Evolutionary conservation across 2,888 invertebrate species (phyloP), one percentile per base, ranked within the genome.

Genomic region (Amphipoea oculea): DNA sequence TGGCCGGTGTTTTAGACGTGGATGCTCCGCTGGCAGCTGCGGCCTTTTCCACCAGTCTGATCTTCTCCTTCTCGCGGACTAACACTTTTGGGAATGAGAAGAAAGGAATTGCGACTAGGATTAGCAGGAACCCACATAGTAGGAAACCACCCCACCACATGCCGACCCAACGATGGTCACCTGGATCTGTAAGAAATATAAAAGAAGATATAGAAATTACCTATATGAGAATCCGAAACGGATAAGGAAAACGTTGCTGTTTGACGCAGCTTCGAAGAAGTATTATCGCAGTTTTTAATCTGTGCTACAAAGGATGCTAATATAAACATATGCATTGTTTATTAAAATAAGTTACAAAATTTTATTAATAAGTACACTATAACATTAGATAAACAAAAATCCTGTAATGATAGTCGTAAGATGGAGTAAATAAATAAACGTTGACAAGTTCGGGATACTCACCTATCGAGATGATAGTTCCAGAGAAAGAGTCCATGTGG

Each of bases 61-160:
- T 98, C 93, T 98, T 98, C 91, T 98, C 98, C 91, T 98, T 98
- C 92, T 98, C 98, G 66, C 98, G 97, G 23, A 98, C 98, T 23
- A 98, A 95, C 4, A 97, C 97, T 96, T 99, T 99, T 40, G 99
- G 99, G 96, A 99, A 99, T 90, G 99, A 98, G 96, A 99, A 99
- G 97, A 99, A 99, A 7, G 99, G 99, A 88, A 99, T 97, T 7
- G 99, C 98, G 45, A 99, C 98, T 79, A 99, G 95, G 82, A 99
- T 98, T 6, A 99, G 97, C 2, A 99, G 97, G 62, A 98, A 96
- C 9, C 99, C 99, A 91, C 99, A 99, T n/a, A 99, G 97, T 73
- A 99, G 97, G 95, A 99, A 99, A 23, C 99, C 99, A 62, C 99
- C 99, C 99, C 99, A 99, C 99, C 99, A 99, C 98, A 99, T 98